Base-by-base conservation (phyloP, 2,113 vertebrate genomes). In the Cavia porcellus region DNA sequence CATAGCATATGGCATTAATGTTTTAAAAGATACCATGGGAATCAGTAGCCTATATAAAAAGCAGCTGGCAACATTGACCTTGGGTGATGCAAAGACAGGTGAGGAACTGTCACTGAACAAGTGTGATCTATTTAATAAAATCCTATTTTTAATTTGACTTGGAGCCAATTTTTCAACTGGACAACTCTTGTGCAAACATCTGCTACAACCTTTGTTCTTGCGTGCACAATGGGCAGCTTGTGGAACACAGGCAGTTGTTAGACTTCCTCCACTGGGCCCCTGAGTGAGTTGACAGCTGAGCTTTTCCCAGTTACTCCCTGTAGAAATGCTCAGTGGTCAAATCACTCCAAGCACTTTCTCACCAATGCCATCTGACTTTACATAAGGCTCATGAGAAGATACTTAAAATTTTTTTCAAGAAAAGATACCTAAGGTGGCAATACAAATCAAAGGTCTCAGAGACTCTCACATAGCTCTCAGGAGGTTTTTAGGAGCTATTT, bases 131-230 rank as follows among this genome's bases (percentile, higher is more conserved):
- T 88, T 96, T 96, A 96, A 92, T 90, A n/a, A 92, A 95, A 66
- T 88, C 79, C 74, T 95, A 79, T 94, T 95, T 96, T 95, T 90
- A 86, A 97, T 90, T 97, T 95, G 90, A 97, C 61, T 45, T 75
- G 32, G 59, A 86, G 85, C 47, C 68, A 92, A 42, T 85, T 92
- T 95, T 95, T 96, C 89, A 90, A 38, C 62, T 88, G 61, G 92
- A 81, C 84, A 79, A 24, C 70, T 86, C 64, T 90, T 25, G 45
- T 38, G 64, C 62, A 87, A 95, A 42, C 90, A 95, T 89, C 92
- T 88, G 84, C 47, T 72, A 3, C 80, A 70, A 61, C n/a, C 80
- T 97, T 94, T 89, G 68, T 90, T 92, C 93, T 92, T 96, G 95
- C 42, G 11, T 59, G 80, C 55, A 30, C 20, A 22, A 19, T 25